Evolutionary conservation across 2,113 vertebrate species (phyloP).

Genomic region (Irena cyanogastra): DNA sequence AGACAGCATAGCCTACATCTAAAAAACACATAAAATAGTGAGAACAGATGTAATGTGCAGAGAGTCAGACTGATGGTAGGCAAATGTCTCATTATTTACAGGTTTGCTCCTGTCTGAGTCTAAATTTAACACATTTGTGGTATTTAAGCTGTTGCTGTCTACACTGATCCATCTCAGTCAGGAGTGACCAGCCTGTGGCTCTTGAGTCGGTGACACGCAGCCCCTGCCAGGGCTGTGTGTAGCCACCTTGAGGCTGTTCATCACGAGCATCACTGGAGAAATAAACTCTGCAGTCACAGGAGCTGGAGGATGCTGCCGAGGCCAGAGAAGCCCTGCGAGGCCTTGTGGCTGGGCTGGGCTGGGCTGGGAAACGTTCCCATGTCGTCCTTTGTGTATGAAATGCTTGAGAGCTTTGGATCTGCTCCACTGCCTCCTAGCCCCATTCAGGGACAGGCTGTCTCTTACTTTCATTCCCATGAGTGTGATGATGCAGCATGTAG

Average conservation of each 20-base stretch:
- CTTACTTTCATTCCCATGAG: not conserved
- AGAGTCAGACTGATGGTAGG: not conserved
- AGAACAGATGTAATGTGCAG: not conserved
- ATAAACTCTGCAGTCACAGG: not conserved
- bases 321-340: not conserved
- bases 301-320: not conserved
- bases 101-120: not conserved
- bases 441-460: accelerated
- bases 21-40: not conserved
- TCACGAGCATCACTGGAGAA: not conserved
- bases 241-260: not conserved
- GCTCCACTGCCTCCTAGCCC: not conserved
- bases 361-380: accelerated
- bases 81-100: slow-evolving; percentile 16
- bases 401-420: not conserved
- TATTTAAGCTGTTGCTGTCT: not conserved
- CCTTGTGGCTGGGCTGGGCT: not conserved
- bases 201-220: accelerated
- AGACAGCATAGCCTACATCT: not conserved
- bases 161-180: not conserved
- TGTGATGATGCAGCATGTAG: accelerated
- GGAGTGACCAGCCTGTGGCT: not conserved
- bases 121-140: not conserved
- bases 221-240: not conserved
- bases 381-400: not conserved